These are phyloP conservation scores for Oceanodroma tethys DNA, from an alignment of 2,113 vertebrate genomes.

Conservation along the genomic window DNA sequence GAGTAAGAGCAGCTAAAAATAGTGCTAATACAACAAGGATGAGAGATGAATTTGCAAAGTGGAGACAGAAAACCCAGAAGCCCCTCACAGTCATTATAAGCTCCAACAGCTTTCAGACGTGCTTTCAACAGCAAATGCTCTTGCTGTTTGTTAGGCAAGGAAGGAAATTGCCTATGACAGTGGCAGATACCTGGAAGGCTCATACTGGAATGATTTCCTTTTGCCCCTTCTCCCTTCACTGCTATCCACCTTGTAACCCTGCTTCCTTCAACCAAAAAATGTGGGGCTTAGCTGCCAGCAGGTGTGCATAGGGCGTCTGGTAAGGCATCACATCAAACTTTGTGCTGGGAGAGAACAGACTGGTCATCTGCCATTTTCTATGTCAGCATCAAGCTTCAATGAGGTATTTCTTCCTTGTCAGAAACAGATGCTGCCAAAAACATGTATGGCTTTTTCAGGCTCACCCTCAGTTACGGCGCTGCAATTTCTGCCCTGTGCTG, in stretches of 20 bases:
- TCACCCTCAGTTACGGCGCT: background rate
- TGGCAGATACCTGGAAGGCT: background rate
- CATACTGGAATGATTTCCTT: background rate
- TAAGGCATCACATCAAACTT: background rate
- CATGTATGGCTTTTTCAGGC: background rate
- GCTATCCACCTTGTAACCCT: background rate
- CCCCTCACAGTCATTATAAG: background rate
- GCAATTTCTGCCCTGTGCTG: background rate
- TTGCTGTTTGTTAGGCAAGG: background rate
- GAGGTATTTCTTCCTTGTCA: background rate
- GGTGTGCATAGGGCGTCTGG: background rate
- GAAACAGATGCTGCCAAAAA: background rate
- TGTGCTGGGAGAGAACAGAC: background rate
- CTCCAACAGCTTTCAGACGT: background rate
- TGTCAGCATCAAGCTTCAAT: background rate
- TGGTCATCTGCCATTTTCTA: background rate
- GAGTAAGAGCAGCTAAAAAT: slow-evolving; percentile 47
- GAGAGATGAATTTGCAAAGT: background rate
- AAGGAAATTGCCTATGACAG: background rate
- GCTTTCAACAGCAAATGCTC: background rate
- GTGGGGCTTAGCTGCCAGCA: background rate
- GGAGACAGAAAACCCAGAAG: slow-evolving; percentile 26
- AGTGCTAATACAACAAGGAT: background rate
- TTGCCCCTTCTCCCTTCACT: background rate
- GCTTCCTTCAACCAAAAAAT: background rate